These are phyloP conservation scores for Macquaria ambigua DNA, from an alignment of 2,113 vertebrate species.

Conservation along the genomic window DNA sequence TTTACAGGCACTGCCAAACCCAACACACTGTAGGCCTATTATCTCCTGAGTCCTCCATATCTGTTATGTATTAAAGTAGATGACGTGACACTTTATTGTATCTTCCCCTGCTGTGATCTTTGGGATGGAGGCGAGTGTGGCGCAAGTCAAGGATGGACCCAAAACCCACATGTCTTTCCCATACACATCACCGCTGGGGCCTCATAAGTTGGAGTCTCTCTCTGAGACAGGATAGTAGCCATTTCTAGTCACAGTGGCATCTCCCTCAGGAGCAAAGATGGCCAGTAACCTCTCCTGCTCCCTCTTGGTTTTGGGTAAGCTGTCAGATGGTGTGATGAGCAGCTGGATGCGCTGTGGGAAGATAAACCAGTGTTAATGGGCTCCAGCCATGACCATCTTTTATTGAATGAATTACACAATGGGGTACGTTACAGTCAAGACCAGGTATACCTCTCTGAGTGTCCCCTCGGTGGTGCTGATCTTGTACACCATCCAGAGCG, in stretches of 20 bases:
- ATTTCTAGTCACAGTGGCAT: conserved; percentile 47
- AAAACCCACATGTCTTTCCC: conserved; percentile 18
- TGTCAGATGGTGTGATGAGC: conserved; percentile 78
- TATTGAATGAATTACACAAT: not conserved
- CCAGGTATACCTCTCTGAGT: conserved; percentile 86
- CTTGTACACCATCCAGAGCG: conserved; percentile 86
- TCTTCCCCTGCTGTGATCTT: conserved; percentile 24
- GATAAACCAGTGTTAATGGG: not conserved
- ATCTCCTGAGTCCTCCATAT: conserved; percentile 32
- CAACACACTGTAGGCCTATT: not conserved
- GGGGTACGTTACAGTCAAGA: not conserved
- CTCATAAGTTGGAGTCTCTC: conserved; percentile 77
- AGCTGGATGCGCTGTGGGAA: conserved; percentile 75
- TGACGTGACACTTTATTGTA: not conserved
- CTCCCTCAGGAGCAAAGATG: conserved; percentile 74
- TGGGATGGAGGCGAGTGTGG: conserved; percentile 19
- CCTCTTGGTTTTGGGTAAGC: conserved; percentile 83
- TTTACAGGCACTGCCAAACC: conserved; percentile 6
- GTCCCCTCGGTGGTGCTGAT: conserved; percentile 88
- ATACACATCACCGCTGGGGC: not conserved
- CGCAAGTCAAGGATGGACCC: conserved; percentile 15
- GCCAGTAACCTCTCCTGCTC: conserved; percentile 82
- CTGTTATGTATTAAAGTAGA: conserved; percentile 20
- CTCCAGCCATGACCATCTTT: not conserved
- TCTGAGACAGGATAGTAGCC: conserved; percentile 75